phyloP scores from a whole-genome alignment of 2,113 vertebrate genomes.

The Brachyistius frenatus region DNA sequence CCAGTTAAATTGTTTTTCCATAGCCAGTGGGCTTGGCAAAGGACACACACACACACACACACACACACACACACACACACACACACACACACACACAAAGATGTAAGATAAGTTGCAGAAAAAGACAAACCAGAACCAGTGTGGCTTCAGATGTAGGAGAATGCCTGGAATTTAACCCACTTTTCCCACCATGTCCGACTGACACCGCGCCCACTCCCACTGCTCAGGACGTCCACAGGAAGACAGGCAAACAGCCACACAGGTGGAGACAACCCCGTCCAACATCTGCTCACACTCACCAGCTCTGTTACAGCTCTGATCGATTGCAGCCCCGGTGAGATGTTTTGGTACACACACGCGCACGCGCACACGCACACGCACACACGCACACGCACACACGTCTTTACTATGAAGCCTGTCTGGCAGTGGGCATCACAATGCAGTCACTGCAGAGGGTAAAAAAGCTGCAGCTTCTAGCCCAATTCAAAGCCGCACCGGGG shows the following conservation, averaged over 20 bases:
- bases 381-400: too few relatives aligned
- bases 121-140: slow-evolving; percentile 60
- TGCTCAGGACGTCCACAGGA: slow-evolving; percentile 15
- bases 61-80: slow-evolving; percentile 67
- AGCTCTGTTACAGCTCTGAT: slow-evolving; percentile 25
- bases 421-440: slow-evolving; percentile 33
- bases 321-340: slow-evolving; percentile 5
- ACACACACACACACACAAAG: slow-evolving; percentile 65
- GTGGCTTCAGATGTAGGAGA: slow-evolving; percentile 66
- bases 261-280: slow-evolving; percentile 14
- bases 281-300: slow-evolving; percentile 14
- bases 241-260: slow-evolving; percentile 24
- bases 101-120: slow-evolving; percentile 72
- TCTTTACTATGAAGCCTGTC: slow-evolving; percentile 11
- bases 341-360: slow-evolving; percentile 3
- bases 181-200: slow-evolving; percentile 56
- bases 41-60: slow-evolving; percentile 64
- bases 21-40: slow-evolving; percentile 82
- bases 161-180: slow-evolving; percentile 80
- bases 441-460: slow-evolving; percentile 24
- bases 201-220: slow-evolving; percentile 41
- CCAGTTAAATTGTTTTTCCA: slow-evolving; percentile 86
- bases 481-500: slow-evolving; percentile 17
- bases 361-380: too few relatives aligned
- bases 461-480: slow-evolving; percentile 36